These are phyloP conservation scores for Drosophila maculinotata DNA, from an alignment of 2,888 invertebrate genomes.

Conservation along the genomic window DNA sequence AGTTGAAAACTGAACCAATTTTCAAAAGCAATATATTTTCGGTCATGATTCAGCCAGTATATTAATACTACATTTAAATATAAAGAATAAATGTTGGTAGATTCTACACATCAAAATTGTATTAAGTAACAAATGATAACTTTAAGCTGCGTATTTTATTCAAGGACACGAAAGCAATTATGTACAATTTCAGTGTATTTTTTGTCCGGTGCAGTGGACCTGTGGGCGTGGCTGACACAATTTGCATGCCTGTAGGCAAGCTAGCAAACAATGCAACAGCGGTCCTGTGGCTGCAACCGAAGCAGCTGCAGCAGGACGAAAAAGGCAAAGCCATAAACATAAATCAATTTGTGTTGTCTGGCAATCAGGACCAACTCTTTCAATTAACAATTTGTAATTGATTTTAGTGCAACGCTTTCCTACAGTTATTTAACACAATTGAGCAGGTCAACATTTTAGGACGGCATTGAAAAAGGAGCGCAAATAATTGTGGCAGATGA, in stretches of 20 bases:
- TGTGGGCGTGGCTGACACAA: slow-evolving; percentile 17
- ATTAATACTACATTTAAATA: too few relatives aligned
- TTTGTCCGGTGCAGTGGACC: slow-evolving; percentile 4
- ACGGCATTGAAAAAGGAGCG: not conserved
- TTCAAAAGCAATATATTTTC: too few relatives aligned
- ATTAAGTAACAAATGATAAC: too few relatives aligned
- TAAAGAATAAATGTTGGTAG: too few relatives aligned
- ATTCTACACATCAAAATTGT: too few relatives aligned
- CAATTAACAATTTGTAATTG: slow-evolving; percentile 64
- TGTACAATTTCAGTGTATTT: not conserved
- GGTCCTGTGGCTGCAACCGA: too few relatives aligned
- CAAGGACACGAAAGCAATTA: not conserved
- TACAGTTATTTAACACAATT: not conserved
- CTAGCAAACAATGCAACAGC: too few relatives aligned
- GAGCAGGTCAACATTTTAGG: not conserved
- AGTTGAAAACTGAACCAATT: too few relatives aligned
- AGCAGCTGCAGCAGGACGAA: too few relatives aligned
- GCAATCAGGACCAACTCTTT: slow-evolving; percentile 37
- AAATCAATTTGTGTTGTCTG: slow-evolving; percentile 58
- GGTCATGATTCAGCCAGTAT: too few relatives aligned
- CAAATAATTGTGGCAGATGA: not conserved
- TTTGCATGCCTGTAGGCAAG: slow-evolving; percentile 26
- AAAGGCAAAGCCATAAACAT: slow-evolving; percentile 45
- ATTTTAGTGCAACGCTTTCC: slow-evolving; percentile 21
- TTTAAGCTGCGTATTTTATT: too few relatives aligned